phyloP scores from a whole-genome alignment of 2,888 invertebrate species.

The Furcula furcula region DNA sequence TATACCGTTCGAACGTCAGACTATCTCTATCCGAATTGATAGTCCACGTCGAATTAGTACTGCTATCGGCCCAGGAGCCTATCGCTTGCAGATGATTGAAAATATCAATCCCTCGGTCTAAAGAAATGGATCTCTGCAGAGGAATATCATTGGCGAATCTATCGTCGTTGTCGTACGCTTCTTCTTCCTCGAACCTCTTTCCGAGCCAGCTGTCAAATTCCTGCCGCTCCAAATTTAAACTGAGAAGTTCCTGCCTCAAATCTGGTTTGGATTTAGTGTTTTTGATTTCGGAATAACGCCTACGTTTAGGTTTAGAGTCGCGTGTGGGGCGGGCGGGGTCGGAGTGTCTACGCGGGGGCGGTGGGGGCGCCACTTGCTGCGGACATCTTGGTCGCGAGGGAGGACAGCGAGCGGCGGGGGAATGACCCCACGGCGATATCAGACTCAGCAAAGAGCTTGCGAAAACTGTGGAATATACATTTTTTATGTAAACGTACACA shows the following conservation, averaged over 20 bases:
- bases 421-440: constrained; percentile 87
- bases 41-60: constrained; percentile 57
- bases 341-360: constrained; percentile 70
- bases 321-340: constrained; percentile 32
- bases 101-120: constrained; percentile 64
- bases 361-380: constrained; percentile 64
- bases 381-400: constrained; percentile 89
- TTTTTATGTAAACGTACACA: too few species aligned
- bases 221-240: constrained; percentile 50
- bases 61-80: constrained; percentile 52
- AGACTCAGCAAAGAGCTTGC: constrained; percentile 93
- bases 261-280: constrained; percentile 47
- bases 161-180: constrained; percentile 36
- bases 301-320: constrained; percentile 23
- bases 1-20: constrained; percentile 43
- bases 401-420: constrained; percentile 90
- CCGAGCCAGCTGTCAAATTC: constrained; percentile 68
- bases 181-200: constrained; percentile 47
- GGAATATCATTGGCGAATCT: constrained; percentile 58
- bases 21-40: constrained; percentile 44
- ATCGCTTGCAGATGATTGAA: constrained; percentile 57
- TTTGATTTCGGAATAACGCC: constrained; percentile 47
- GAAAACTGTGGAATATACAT: constrained; percentile 84
- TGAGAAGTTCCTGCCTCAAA: constrained; percentile 62
- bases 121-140: constrained; percentile 61